Evolutionary conservation across 2,888 invertebrate genomes (phyloP), one percentile per base, ranked within the genome.

Genomic region (Andrena hattorfiana): DNA sequence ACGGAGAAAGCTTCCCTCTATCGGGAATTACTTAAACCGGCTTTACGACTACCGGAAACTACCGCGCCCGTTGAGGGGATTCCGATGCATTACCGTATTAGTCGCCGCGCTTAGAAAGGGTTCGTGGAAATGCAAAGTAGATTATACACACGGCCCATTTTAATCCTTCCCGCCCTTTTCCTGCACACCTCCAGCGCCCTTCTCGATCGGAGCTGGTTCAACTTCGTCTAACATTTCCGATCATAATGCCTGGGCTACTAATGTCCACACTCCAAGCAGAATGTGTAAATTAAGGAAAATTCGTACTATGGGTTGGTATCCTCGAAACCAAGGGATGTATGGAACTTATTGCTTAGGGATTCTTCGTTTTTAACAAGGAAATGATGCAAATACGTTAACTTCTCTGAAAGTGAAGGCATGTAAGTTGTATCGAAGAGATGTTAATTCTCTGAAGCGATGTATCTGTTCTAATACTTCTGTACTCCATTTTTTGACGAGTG

Each of bases 51-150:
- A 89, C 83, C 90, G 90, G 90, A 91, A 92, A 91, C 91, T 92
- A 90, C 90, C 85, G 77, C 79, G 85, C 88, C 87, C 82, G 90
- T 85, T 90, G 87, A 90, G 86, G 92, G 92, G 92, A 92, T 93
- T 93, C 89, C 91, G 90, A 91, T 92, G 93, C 92, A 92, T 93
- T 93, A 93, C 92, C 91, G 92, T 92, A 93, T 93, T 93, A 93
- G 92, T 91, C 90, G 88, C 86, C 88, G 90, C 90, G 91, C 92
- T 93, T 91, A 91, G 92, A 91, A 91, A 92, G 92, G 92, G 92
- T 92, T 90, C 87, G 83, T 90, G 90, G 85, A 91, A 92, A 92
- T 91, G 91, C 89, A 92, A 92, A 93, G 92, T 92, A 91, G 92
- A 92, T 92, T 92, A 92, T 92, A 90, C 89, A 87, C 89, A 81